Evolutionary conservation across 2,888 invertebrate species (phyloP).

Genomic region (Euphydryas editha): DNA sequence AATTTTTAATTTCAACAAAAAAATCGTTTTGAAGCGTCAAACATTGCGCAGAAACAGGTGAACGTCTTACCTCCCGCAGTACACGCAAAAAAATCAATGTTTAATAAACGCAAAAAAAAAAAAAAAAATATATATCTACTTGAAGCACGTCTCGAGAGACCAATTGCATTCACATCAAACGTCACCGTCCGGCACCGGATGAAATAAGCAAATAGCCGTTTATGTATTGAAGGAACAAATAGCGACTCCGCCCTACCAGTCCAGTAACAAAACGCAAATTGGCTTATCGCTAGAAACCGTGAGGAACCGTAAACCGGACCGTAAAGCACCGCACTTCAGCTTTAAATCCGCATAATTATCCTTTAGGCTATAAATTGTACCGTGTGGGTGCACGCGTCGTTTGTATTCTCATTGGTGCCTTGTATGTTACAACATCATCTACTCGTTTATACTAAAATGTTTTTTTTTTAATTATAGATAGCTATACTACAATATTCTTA

Average conservation of each 20-base stretch:
- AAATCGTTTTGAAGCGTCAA: slow-evolving; percentile 57
- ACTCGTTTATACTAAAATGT: slow-evolving; percentile 42
- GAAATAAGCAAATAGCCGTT: slow-evolving; percentile 71
- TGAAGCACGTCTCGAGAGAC: slow-evolving; percentile 75
- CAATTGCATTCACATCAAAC: slow-evolving; percentile 80
- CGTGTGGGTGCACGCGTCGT: slow-evolving; percentile 57
- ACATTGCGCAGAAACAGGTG: slow-evolving; percentile 73
- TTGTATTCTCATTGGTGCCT: slow-evolving; percentile 53
- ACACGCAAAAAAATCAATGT: slow-evolving; percentile 71
- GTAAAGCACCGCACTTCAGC: slow-evolving; percentile 70
- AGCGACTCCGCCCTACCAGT: slow-evolving; percentile 57
- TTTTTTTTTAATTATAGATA: slow-evolving; percentile 11
- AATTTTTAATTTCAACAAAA: slow-evolving; percentile 77
- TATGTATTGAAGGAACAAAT: slow-evolving; percentile 52
- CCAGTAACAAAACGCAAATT: slow-evolving; percentile 64
- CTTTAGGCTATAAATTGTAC: slow-evolving; percentile 73
- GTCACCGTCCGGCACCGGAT: slow-evolving; percentile 61
- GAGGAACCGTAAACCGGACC: slow-evolving; percentile 70
- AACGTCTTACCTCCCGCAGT: slow-evolving; percentile 66
- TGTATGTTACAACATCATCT: slow-evolving; percentile 54
- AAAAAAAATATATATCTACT: no score
- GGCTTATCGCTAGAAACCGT: slow-evolving; percentile 58
- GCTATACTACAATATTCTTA: not conserved
- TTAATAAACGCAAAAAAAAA: slow-evolving; percentile 70
- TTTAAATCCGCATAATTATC: slow-evolving; percentile 79